Conservation (phyloP, 1,140 invertebrate species). For the Sycobia sp. region DNA sequence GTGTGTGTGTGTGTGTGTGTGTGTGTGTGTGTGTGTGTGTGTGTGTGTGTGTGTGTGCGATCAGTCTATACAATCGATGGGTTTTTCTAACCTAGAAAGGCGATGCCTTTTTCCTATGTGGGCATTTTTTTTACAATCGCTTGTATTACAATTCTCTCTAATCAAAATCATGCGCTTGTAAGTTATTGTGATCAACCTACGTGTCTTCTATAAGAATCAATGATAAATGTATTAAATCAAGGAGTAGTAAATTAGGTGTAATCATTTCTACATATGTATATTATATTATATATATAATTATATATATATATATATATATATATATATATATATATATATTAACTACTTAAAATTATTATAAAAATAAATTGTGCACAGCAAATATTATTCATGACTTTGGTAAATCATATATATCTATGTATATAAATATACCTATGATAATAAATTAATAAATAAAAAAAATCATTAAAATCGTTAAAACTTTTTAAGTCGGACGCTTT, state of each 20-base stretch:
- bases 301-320: not conserved
- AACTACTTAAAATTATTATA: conserved; percentile 13
- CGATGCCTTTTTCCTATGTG: conserved; percentile 1
- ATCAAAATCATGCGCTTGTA: not conserved
- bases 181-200: not conserved
- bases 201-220: too few relatives aligned
- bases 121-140: conserved; percentile 6
- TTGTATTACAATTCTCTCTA: not conserved
- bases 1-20: too few relatives aligned
- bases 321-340: conserved; percentile 6
- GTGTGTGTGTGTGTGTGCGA: too few relatives aligned
- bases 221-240: not conserved
- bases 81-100: conserved; percentile 15
- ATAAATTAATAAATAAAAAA: not conserved
- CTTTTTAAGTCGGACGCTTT: too few relatives aligned
- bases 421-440: not conserved
- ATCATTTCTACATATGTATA: too few relatives aligned
- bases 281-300: too few relatives aligned
- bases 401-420: conserved; percentile 16
- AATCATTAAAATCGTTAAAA: not conserved
- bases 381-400: conserved; percentile 21
- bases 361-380: conserved; percentile 18
- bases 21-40: too few relatives aligned
- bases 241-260: too few relatives aligned
- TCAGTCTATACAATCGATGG: conserved; percentile 34